Percentiles rank a stretch among this genome's conserved stretches.
phyloP scores from a whole-genome alignment of 1,140 invertebrate species.

The Zophobas atratus region DNA sequence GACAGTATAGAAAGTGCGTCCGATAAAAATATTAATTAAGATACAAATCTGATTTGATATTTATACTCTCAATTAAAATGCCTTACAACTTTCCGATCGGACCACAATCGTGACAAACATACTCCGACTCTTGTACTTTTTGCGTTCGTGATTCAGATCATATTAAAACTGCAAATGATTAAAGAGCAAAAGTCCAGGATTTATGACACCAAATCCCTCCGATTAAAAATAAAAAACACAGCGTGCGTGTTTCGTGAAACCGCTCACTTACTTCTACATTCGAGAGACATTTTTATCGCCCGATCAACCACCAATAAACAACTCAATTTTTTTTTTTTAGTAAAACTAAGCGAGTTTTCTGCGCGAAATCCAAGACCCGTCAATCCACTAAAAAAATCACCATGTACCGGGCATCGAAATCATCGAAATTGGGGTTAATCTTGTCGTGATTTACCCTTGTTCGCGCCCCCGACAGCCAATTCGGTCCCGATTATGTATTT shows the following conservation, averaged over 20 bases:
- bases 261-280: constrained; percentile 23
- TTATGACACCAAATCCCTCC: constrained; percentile 16
- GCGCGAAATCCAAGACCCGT: too few relatives aligned
- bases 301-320: constrained; percentile 1
- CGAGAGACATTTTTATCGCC: constrained; percentile 30
- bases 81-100: constrained; percentile 25
- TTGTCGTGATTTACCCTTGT: constrained; percentile 13
- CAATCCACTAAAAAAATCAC: too few relatives aligned
- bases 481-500: constrained; percentile 56
- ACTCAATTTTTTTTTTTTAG: constrained; percentile 5
- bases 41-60: constrained; percentile 38
- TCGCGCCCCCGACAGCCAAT: constrained; percentile 30
- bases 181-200: constrained; percentile 6
- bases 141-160: constrained; percentile 19
- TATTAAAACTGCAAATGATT: constrained; percentile 7
- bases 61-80: constrained; percentile 38
- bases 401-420: too few relatives aligned
- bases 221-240: constrained; percentile 23
- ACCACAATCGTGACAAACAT: constrained; percentile 30
- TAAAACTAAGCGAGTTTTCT: too few relatives aligned
- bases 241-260: constrained; percentile 16
- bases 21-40: constrained; percentile 39
- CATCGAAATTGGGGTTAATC: constrained; percentile 1
- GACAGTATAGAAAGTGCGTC: constrained; percentile 37
- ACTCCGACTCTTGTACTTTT: constrained; percentile 10